A percentile compares a stretch with the other conserved stretches of the same genome.
Conservation (phyloP, 1,140 invertebrate species). For the Agrypnia vestita region DNA sequence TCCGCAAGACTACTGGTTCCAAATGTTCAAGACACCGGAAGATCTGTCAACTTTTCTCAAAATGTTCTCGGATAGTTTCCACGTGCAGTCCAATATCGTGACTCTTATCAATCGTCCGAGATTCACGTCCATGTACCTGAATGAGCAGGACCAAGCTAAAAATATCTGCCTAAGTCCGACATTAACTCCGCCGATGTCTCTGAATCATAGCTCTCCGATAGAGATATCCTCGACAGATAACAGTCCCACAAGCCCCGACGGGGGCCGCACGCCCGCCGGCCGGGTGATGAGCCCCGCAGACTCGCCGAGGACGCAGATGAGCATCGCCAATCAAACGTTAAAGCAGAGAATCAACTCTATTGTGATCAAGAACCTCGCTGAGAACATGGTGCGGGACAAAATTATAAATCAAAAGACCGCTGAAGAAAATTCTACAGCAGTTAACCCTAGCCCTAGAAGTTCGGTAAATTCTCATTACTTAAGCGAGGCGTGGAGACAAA, state of each 20-base stretch:
- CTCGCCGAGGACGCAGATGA: slow-evolving; percentile 68
- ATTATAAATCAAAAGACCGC: slow-evolving; percentile 68
- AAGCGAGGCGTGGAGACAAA: slow-evolving; percentile 83
- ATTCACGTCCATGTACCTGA: slow-evolving; percentile 75
- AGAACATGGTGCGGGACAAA: slow-evolving; percentile 90
- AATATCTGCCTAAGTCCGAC: slow-evolving; percentile 60
- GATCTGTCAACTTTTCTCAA: slow-evolving; percentile 91
- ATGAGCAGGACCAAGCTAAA: slow-evolving; percentile 66
- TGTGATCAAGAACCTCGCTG: slow-evolving; percentile 90
- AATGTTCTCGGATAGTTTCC: slow-evolving; percentile 92
- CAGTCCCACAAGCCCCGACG: slow-evolving; percentile 70
- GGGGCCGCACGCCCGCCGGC: slow-evolving; percentile 67
- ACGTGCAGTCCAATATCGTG: slow-evolving; percentile 91
- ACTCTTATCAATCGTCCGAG: slow-evolving; percentile 83
- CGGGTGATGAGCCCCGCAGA: slow-evolving; percentile 69
- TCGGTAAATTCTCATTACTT: slow-evolving; percentile 57
- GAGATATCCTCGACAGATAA: slow-evolving; percentile 62
- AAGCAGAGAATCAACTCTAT: slow-evolving; percentile 91
- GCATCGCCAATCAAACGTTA: slow-evolving; percentile 80
- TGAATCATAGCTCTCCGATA: slow-evolving; percentile 65
- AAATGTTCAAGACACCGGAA: slow-evolving; percentile 89
- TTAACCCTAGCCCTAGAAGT: slow-evolving; percentile 65
- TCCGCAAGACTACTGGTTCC: slow-evolving; percentile 83
- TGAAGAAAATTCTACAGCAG: slow-evolving; percentile 64
- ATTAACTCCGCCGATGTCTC: slow-evolving; percentile 64